Conservation (phyloP, 2,888 invertebrate genomes). For the Parelbella ahira region DNA sequence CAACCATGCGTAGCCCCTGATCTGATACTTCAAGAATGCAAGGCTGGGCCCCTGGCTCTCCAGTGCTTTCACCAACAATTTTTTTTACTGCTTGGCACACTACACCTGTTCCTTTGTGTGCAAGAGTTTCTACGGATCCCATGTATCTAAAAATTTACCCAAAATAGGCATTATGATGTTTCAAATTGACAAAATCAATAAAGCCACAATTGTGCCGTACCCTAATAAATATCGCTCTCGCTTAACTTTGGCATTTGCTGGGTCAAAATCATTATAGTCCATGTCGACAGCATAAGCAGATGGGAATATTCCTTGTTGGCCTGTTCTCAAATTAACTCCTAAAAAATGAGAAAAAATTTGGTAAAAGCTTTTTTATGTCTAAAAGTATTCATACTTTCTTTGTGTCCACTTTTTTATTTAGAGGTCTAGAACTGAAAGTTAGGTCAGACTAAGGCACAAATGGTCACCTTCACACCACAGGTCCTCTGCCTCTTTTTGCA, state of each 20-base stretch:
- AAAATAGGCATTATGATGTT: background rate
- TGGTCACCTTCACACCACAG: constrained; percentile 99
- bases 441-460: too few relatives aligned
- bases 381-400: too few relatives aligned
- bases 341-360: constrained; percentile 1
- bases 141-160: constrained; percentile 81
- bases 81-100: constrained; percentile 95
- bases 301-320: constrained; percentile 96
- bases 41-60: constrained; percentile 86
- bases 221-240: constrained; percentile 93
- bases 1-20: constrained; percentile 97
- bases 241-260: constrained; percentile 89
- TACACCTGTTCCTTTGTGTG: constrained; percentile 98
- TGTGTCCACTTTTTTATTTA: too few relatives aligned
- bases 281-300: constrained; percentile 98
- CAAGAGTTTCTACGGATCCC: constrained; percentile 97
- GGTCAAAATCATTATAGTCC: constrained; percentile 97
- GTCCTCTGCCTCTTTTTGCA: constrained; percentile 97
- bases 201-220: too few relatives aligned
- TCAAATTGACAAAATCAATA: background rate
- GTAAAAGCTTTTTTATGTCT: too few relatives aligned
- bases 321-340: constrained; percentile 97
- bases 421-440: too few relatives aligned
- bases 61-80: constrained; percentile 85
- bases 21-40: constrained; percentile 97